Percentiles rank a stretch among this genome's conserved stretches.
phyloP scores from a whole-genome alignment of 2,888 invertebrate species.

The Polia nebulosa region DNA sequence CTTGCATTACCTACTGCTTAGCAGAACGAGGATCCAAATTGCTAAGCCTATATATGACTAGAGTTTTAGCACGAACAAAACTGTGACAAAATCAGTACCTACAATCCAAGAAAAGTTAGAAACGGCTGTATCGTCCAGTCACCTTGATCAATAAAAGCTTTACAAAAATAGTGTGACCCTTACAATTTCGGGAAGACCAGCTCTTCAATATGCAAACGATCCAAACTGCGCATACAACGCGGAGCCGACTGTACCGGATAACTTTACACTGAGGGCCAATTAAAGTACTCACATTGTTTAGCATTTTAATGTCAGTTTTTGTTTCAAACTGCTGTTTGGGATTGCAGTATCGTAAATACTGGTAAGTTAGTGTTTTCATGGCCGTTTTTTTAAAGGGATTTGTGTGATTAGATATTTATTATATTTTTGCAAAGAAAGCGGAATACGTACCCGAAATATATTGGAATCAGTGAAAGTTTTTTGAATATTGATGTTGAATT shows the following conservation, averaged over 20 bases:
- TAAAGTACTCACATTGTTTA: constrained; percentile 37
- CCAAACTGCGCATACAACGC: constrained; percentile 16
- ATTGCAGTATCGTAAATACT: constrained; percentile 27
- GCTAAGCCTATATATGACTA: too few species aligned
- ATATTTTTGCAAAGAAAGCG: too few species aligned
- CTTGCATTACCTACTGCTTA: too few species aligned
- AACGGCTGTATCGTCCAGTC: not conserved
- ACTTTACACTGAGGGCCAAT: constrained; percentile 42
- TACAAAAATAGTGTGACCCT: constrained; percentile 37
- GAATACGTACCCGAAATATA: not conserved
- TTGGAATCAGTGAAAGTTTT: too few species aligned
- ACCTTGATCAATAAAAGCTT: constrained; percentile 13
- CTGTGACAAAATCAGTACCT: too few species aligned
- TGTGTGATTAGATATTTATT: not conserved
- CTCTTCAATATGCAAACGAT: constrained; percentile 52
- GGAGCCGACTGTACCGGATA: constrained; percentile 14
- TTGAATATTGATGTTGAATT: too few species aligned
- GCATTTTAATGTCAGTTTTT: constrained; percentile 47
- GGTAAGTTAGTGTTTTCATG: constrained; percentile 11
- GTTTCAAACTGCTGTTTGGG: constrained; percentile 40
- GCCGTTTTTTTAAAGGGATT: constrained; percentile 5
- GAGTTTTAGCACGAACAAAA: too few species aligned
- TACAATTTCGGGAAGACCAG: not conserved
- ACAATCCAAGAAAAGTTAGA: too few species aligned
- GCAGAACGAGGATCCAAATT: too few species aligned